Conservation (phyloP, 2,888 invertebrate species). For the Spilosoma lubricipeda region DNA sequence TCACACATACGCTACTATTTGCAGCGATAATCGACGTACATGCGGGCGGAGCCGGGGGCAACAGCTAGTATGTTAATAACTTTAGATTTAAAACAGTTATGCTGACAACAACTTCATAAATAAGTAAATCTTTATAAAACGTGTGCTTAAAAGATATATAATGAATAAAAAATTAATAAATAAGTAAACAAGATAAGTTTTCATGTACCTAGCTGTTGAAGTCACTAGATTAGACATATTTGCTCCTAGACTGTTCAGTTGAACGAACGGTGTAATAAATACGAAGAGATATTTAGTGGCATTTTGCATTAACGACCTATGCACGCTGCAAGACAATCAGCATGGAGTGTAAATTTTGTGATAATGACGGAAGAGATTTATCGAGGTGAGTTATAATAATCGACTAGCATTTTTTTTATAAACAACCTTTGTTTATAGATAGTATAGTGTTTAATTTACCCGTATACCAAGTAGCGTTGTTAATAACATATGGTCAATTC, state of each 20-base stretch:
- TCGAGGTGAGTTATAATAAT: background rate
- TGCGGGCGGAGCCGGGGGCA: too few relatives aligned
- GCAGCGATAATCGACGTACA: too few relatives aligned
- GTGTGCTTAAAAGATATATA: background rate
- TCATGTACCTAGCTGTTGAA: conserved; percentile 13
- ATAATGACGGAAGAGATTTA: conserved; percentile 5
- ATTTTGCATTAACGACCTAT: conserved; percentile 5
- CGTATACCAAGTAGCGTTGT: background rate
- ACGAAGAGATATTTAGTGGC: conserved; percentile 53
- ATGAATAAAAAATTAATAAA: conserved; percentile 23
- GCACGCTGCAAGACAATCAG: conserved; percentile 1
- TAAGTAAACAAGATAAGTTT: conserved; percentile 30
- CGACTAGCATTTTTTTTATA: background rate
- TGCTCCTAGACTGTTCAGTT: conserved; percentile 51
- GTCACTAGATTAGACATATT: conserved; percentile 22
- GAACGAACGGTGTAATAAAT: conserved; percentile 64
- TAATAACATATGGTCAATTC: too few relatives aligned
- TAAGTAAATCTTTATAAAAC: conserved; percentile 31
- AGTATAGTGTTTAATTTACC: background rate
- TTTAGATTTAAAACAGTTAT: conserved; percentile 1
- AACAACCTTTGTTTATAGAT: background rate
- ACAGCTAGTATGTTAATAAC: background rate
- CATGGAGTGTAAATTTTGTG: conserved; percentile 6
- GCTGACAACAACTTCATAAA: conserved; percentile 22
- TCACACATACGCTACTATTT: too few relatives aligned